Evolutionary conservation across 2,888 invertebrate genomes (phyloP).

Genomic region (Ochropacha duplaris): DNA sequence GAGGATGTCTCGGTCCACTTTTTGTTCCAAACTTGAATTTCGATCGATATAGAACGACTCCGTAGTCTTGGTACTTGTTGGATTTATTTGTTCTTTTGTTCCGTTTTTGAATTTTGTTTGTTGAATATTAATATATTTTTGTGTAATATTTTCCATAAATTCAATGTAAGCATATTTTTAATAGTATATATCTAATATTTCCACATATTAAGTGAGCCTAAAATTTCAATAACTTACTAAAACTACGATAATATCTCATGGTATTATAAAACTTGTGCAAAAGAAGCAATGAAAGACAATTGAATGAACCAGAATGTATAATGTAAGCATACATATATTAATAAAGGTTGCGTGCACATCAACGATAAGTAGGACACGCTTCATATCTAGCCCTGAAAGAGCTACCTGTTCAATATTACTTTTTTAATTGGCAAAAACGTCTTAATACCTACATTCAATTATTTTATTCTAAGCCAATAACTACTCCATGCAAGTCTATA

Average conservation of each 20-base stretch:
- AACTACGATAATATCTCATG: no score
- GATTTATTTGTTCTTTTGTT: slow-evolving; percentile 21
- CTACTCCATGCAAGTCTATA: no score
- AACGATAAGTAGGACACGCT: neutral
- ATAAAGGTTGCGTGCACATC: neutral
- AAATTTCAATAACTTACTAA: no score
- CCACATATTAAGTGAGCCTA: no score
- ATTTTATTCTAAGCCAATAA: no score
- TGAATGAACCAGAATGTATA: neutral
- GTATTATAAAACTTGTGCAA: no score
- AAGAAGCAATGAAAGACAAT: neutral
- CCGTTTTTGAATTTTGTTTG: slow-evolving; percentile 21
- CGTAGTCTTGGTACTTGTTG: slow-evolving; percentile 57
- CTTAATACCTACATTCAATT: no score
- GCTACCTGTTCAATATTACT: neutral
- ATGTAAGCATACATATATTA: neutral
- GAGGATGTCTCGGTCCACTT: slow-evolving; percentile 61
- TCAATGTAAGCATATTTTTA: neutral
- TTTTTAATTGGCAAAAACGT: no score
- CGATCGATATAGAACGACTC: slow-evolving; percentile 67
- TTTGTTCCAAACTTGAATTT: slow-evolving; percentile 77
- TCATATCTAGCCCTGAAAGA: neutral
- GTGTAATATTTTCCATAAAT: slow-evolving; percentile 15
- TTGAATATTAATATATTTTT: slow-evolving; percentile 18
- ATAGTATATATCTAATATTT: no score